These are phyloP conservation scores for Neodiprion virginianus DNA, from an alignment of 1,140 invertebrate species.

Conservation along the genomic window DNA sequence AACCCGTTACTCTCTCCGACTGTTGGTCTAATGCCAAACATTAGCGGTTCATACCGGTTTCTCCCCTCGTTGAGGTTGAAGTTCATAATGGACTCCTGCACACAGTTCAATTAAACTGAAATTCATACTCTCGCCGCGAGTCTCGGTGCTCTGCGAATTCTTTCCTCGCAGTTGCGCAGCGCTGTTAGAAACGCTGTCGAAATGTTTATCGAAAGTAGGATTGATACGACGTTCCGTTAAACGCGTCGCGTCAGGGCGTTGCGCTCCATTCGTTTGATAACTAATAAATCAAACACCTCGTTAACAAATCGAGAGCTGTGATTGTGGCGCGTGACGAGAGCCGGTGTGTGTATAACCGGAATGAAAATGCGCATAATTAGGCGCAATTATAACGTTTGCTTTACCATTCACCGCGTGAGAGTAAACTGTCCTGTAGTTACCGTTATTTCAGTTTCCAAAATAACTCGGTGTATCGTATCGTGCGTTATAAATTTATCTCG, in stretches of 20 bases:
- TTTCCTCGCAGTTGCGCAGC: too few relatives aligned
- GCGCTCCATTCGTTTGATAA: neutral
- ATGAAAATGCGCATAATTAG: constrained; percentile 4
- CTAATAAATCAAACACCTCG: constrained; percentile 17
- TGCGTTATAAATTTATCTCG: too few relatives aligned
- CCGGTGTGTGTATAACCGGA: neutral
- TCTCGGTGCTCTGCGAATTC: too few relatives aligned
- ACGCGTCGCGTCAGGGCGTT: neutral
- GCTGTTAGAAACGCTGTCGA: too few relatives aligned
- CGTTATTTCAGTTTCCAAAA: neutral
- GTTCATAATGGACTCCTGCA: neutral
- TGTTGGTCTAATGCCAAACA: constrained; percentile 5
- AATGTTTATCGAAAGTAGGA: too few relatives aligned
- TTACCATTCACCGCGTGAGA: neutral
- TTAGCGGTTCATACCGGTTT: neutral
- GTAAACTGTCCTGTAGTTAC: neutral
- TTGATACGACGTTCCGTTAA: too few relatives aligned
- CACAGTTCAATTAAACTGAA: neutral
- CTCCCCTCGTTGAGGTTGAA: neutral
- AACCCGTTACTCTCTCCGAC: neutral
- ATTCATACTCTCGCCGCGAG: neutral
- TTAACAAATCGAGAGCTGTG: constrained; percentile 3
- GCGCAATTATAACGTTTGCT: constrained; percentile 4
- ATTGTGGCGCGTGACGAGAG: neutral
- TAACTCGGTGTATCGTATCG: too few relatives aligned